These are phyloP conservation scores for Eristalinus aeneus DNA, from an alignment of 2,888 invertebrate species.

Conservation along the genomic window DNA sequence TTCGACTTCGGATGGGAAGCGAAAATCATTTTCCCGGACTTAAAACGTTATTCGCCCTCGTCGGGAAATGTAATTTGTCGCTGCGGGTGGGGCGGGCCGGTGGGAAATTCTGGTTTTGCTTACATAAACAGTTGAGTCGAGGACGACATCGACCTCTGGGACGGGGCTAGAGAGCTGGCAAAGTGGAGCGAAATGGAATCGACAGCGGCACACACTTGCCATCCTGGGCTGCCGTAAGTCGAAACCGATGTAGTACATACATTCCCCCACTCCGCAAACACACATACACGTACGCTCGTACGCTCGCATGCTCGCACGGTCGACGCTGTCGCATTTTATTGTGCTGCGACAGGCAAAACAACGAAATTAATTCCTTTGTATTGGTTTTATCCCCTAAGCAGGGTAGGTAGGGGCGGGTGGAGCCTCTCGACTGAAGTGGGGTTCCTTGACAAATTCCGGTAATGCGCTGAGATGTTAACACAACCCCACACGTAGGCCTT, in stretches of 20 bases:
- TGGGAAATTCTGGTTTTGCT: neutral
- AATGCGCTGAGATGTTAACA: slow-evolving; percentile 51
- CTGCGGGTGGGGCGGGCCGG: neutral
- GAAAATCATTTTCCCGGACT: slow-evolving; percentile 27
- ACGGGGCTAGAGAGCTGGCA: neutral
- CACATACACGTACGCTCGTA: slow-evolving; percentile 16
- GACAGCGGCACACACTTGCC: slow-evolving; percentile 31
- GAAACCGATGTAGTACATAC: slow-evolving; percentile 44
- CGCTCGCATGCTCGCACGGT: slow-evolving; percentile 23
- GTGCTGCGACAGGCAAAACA: slow-evolving; percentile 50
- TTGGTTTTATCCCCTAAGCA: slow-evolving; percentile 43
- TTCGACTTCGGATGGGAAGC: slow-evolving; percentile 27
- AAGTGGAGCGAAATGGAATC: slow-evolving; percentile 26
- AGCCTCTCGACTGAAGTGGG: slow-evolving; percentile 19
- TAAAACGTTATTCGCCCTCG: slow-evolving; percentile 11
- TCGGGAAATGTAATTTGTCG: slow-evolving; percentile 47
- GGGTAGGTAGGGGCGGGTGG: slow-evolving; percentile 9
- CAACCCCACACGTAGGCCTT: slow-evolving; percentile 24
- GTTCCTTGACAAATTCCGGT: slow-evolving; percentile 32
- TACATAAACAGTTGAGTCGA: slow-evolving; percentile 10
- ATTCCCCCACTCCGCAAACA: neutral
- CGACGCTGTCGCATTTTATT: slow-evolving; percentile 28
- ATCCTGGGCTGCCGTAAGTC: slow-evolving; percentile 15
- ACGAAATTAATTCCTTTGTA: slow-evolving; percentile 57
- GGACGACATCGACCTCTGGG: neutral